Percentiles rank a stretch among this genome's conserved stretches.
phyloP scores from a whole-genome alignment of 2,797 vertebrate genomes.

The Echeneis naucrates region DNA sequence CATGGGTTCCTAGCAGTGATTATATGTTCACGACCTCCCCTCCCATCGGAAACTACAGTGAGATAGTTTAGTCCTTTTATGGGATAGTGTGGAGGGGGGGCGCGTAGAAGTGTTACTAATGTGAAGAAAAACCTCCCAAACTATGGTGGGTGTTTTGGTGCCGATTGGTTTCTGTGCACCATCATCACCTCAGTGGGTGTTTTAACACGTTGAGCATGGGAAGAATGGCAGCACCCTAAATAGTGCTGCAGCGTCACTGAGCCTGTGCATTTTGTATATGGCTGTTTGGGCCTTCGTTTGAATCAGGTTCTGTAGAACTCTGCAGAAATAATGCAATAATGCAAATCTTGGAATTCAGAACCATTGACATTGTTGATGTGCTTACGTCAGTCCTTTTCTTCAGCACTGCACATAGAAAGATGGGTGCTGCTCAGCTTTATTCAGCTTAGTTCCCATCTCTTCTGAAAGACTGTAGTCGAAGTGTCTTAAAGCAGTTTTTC shows the following conservation, averaged over 20 bases:
- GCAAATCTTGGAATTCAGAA: neutral
- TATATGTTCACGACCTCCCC: conserved; percentile 39
- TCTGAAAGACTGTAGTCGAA: too few species aligned
- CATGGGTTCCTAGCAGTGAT: conserved; percentile 53
- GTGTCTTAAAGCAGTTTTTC: too few species aligned
- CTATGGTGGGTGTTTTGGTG: conserved; percentile 15
- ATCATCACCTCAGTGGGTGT: conserved; percentile 53
- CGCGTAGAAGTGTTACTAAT: conserved; percentile 17
- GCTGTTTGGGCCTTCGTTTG: conserved; percentile 32
- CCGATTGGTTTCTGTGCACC: conserved; percentile 44
- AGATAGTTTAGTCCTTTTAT: neutral
- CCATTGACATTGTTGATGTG: neutral
- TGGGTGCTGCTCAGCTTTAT: too few species aligned
- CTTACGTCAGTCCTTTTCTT: neutral
- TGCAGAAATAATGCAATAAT: neutral
- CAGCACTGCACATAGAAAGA: neutral
- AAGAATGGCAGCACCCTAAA: conserved; percentile 43
- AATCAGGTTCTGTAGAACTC: conserved; percentile 18
- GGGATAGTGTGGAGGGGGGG: too few species aligned
- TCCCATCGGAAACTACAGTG: conserved; percentile 23
- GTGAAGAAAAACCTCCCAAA: conserved; percentile 24
- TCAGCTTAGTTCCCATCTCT: too few species aligned
- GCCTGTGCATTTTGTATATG: conserved; percentile 26
- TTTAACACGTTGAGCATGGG: conserved; percentile 39
- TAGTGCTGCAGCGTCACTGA: conserved; percentile 22